Evolutionary conservation across 2,797 vertebrate species (phyloP), one percentile per base, ranked within the genome.

Genomic region (Crossoptilon crossoptilon): DNA sequence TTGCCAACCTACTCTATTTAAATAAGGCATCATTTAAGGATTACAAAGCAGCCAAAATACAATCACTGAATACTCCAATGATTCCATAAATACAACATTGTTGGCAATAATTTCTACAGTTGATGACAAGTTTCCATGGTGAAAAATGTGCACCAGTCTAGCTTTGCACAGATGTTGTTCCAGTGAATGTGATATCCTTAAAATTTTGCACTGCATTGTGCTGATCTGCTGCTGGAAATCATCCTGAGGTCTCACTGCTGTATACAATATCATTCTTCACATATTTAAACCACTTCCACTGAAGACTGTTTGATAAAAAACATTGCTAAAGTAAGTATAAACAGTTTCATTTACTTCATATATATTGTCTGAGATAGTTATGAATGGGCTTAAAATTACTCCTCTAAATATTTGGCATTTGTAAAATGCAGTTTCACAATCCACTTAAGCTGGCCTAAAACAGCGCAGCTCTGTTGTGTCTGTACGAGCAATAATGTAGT

Each of bases 381-480:
- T 35, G 67, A 96, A 95, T 56, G 70, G 87, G 64, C 74, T 87
- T 81, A 72, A 93, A 88, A 95, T 84, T 72, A 86, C 23, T 11
- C 23, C 26, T 48, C 8, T 10, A 31, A 4, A n/a, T 49, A 94
- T 76, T 46, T 72, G 82, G 70, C 67, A 51, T 91, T 95, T 93
- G 80, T 46, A 85, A 92, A 83, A 60, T 51, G 79, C 33, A 39
- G 76, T 84, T 92, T 86, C 1, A 0, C 8, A 2, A 24, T 33
- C 63, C 78, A 33, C 41, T 85, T 93, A 83, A 69, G n/a, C 59
- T 31, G 37, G 35, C n/a, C 37, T n/a, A 66, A 83, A 85, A 59
- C 63, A 10, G 35, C 10, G 11, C 18, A 48, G 73, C 46, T 79
- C 79, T 14, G 16, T 83, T 56, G 87, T 75, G 82, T 53, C 70